Conservation (phyloP, 2,113 vertebrate species). For the Mobula hypostoma region DNA sequence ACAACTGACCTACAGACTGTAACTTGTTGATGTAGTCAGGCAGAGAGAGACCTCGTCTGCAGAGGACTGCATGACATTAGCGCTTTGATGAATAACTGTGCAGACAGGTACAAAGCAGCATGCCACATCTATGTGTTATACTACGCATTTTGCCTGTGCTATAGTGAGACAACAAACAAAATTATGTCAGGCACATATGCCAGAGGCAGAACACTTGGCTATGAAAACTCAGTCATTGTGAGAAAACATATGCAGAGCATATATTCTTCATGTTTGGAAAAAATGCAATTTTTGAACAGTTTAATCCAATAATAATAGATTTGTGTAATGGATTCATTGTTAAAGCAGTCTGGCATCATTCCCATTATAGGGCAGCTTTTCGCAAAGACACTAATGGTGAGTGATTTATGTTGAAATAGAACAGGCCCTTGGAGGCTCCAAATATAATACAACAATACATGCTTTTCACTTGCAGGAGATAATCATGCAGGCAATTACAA, state of each 20-base stretch:
- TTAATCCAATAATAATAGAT: constrained; percentile 17
- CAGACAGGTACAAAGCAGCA: not conserved
- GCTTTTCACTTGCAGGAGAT: not conserved
- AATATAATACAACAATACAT: not conserved
- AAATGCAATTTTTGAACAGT: not conserved
- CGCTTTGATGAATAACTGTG: too few relatives aligned
- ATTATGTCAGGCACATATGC: not conserved
- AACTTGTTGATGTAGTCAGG: not conserved
- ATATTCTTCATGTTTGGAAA: not conserved
- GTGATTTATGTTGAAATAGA: not conserved
- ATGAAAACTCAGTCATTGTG: not conserved
- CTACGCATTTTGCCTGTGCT: not conserved
- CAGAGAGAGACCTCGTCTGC: not conserved
- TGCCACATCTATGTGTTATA: not conserved
- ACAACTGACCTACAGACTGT: too few relatives aligned
- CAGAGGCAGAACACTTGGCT: not conserved
- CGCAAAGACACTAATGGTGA: not conserved
- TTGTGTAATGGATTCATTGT: not conserved
- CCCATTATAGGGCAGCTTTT: not conserved
- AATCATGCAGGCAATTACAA: not conserved
- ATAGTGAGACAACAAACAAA: not conserved
- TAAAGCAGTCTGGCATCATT: not conserved
- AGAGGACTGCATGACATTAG: not conserved
- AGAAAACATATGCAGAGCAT: not conserved
- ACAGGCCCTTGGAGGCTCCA: not conserved